phyloP scores from a whole-genome alignment of 2,113 vertebrate genomes.

The Gymnorhina tibicen region DNA sequence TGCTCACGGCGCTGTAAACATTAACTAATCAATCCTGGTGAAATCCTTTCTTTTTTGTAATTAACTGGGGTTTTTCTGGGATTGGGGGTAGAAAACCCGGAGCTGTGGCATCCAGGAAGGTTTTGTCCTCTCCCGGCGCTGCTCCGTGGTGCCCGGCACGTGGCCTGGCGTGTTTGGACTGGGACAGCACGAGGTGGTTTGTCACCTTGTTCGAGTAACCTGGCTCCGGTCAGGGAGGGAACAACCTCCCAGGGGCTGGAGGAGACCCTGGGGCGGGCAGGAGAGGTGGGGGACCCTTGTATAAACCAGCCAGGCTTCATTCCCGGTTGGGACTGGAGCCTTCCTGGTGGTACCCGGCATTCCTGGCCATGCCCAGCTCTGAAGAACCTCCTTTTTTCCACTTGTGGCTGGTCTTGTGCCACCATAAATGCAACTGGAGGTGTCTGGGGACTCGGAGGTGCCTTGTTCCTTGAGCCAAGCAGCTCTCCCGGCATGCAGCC shows the following conservation, averaged over 20 bases:
- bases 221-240: background rate
- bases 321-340: background rate
- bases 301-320: background rate
- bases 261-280: background rate
- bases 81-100: background rate
- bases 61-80: background rate
- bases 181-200: background rate
- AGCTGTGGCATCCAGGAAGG: background rate
- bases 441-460: background rate
- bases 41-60: background rate
- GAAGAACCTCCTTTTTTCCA: background rate
- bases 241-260: background rate
- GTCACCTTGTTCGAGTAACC: background rate
- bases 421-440: background rate
- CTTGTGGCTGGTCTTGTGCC: background rate
- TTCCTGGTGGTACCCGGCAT: background rate
- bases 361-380: background rate
- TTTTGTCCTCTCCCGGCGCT: fast-evolving
- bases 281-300: no score
- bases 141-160: background rate
- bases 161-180: background rate
- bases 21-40: background rate
- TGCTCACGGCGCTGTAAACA: background rate
- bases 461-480: background rate
- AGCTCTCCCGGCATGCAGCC: background rate